Evolutionary conservation across 2,113 vertebrate genomes (phyloP).

Genomic region (Oreocharis arfaki): DNA sequence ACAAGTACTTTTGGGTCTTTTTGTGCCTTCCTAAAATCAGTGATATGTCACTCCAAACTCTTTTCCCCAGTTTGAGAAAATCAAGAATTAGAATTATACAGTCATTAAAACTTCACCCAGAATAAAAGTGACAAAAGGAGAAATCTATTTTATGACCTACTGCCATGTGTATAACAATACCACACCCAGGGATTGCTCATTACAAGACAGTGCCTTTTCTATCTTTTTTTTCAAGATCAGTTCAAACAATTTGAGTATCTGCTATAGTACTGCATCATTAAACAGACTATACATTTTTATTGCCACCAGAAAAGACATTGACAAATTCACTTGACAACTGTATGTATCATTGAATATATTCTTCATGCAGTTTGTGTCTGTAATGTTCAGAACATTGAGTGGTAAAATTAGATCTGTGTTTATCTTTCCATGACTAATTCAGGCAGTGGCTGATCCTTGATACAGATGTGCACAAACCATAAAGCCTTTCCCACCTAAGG

Average conservation of each 20-base stretch:
- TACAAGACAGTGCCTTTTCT: not conserved
- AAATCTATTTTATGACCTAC: not conserved
- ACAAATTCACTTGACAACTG: not conserved
- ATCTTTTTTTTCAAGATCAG: not conserved
- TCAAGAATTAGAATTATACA: not conserved
- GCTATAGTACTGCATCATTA: not conserved
- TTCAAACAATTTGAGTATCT: not conserved
- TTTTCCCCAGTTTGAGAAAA: not conserved
- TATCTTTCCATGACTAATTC: slow-evolving; percentile 1
- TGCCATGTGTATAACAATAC: not conserved
- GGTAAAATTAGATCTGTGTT: not conserved
- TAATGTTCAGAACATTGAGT: not conserved
- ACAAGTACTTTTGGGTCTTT: not conserved
- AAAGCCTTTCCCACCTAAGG: not conserved
- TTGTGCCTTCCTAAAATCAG: not conserved
- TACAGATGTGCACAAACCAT: not conserved
- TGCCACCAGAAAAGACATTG: not conserved
- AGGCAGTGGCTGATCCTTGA: not conserved
- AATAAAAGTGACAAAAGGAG: not conserved
- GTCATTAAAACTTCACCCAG: not conserved
- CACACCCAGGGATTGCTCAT: not conserved
- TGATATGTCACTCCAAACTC: not conserved
- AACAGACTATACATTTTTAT: not conserved
- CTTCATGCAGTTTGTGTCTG: not conserved
- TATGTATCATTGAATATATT: not conserved